These are phyloP conservation scores for Martes martes DNA, from an alignment of 2,113 vertebrate genomes.

Conservation along the genomic window DNA sequence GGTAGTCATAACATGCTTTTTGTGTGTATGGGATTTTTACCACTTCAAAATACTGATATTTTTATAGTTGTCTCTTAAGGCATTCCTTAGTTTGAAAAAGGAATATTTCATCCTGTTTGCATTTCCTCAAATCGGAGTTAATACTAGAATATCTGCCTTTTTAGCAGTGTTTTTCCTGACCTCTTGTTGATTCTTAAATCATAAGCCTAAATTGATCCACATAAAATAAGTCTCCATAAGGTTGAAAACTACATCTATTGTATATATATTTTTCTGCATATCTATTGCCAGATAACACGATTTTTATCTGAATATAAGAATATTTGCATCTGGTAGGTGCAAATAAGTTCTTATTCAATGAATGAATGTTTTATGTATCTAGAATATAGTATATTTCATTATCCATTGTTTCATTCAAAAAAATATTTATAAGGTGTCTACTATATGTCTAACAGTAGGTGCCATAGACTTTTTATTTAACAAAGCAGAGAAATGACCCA, in stretches of 20 bases:
- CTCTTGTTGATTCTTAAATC: not conserved
- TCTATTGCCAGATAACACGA: not conserved
- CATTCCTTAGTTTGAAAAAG: not conserved
- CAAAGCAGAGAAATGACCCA: not conserved
- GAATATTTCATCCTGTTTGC: not conserved
- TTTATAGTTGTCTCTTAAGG: slow-evolving; percentile 36
- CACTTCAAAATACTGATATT: slow-evolving; percentile 44
- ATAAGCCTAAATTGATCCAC: not conserved
- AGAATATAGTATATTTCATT: not conserved
- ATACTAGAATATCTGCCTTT: not conserved
- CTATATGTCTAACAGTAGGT: not conserved
- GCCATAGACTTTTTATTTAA: not conserved
- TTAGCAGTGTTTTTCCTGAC: not conserved
- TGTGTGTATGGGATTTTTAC: slow-evolving; percentile 48
- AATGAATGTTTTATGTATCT: not conserved
- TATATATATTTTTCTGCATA: no score
- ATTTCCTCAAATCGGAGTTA: not conserved
- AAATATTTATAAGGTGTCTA: not conserved
- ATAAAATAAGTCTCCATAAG: not conserved
- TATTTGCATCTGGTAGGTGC: not conserved
- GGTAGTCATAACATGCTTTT: not conserved
- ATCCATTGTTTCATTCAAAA: not conserved
- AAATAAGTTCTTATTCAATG: not conserved
- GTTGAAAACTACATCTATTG: not conserved
- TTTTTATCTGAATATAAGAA: not conserved